These are phyloP conservation scores for Pammene aurita DNA, from an alignment of 2,888 invertebrate species.

Conservation along the genomic window DNA sequence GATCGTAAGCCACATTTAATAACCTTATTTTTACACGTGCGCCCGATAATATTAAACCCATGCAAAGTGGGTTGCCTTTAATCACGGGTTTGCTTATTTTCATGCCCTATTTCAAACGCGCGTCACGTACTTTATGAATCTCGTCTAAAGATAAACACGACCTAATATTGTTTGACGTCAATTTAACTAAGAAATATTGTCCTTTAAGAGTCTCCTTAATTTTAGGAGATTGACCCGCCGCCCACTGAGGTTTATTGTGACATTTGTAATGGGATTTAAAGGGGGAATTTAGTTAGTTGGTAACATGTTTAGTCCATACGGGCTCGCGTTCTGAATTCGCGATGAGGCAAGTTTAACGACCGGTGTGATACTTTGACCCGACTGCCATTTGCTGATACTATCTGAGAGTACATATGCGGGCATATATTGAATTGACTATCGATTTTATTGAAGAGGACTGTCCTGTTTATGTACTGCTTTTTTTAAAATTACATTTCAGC, in stretches of 20 bases:
- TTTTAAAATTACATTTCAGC: too few species aligned
- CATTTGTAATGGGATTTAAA: constrained; percentile 22
- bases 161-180: constrained; percentile 31
- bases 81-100: constrained; percentile 32
- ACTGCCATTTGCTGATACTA: constrained; percentile 23
- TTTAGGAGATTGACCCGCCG: constrained; percentile 28
- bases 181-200: constrained; percentile 36
- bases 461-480: too few species aligned
- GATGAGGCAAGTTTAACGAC: constrained; percentile 28
- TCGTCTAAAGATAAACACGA: constrained; percentile 37
- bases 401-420: constrained; percentile 6
- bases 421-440: background rate
- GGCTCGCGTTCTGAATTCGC: constrained; percentile 33
- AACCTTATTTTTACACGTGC: constrained; percentile 38
- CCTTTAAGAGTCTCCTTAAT: constrained; percentile 11
- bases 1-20: constrained; percentile 17
- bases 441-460: background rate
- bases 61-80: constrained; percentile 33
- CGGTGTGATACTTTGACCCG: constrained; percentile 23
- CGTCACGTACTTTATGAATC: constrained; percentile 33
- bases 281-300: constrained; percentile 31
- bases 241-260: constrained; percentile 10
- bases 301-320: constrained; percentile 32
- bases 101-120: constrained; percentile 32
- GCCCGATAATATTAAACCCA: constrained; percentile 28